Base-by-base conservation (phyloP, 2,888 invertebrate genomes). In the Ernsta delagoae region DNA sequence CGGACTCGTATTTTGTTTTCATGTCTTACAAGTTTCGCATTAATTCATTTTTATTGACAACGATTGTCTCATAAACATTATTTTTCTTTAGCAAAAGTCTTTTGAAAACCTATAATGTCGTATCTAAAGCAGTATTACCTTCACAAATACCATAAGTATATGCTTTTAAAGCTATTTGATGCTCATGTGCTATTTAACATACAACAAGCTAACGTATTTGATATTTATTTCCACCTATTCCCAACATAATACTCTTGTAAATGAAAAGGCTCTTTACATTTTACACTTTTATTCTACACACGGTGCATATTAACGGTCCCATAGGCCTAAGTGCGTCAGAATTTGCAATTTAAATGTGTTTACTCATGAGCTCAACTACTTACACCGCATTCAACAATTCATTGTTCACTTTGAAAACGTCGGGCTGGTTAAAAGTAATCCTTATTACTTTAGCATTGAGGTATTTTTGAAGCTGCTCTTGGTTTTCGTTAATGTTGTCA, bases 311-410 rank as follows among this genome's bases (percentile, higher is more conserved):
- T 81, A 84, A 83, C 79, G 75, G 77, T 75, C 73, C 75, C 73
- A 68, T 66, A 73, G 71, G 75, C 74, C 76, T 75, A 73, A 79
- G 80, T 81, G 77, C 80, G 73, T 79, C 75, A 77, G 70, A 77
- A 86, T 87, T 87, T 85, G 84, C 86, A 85, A 78, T 77, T 76
- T 74, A 78, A 79, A 79, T 76, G 72, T 77, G 69, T 75, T 76
- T 74, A 73, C 73, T 75, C 71, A 74, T 72, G 75, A 75, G 74
- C 59, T 71, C 67, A 62, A 73, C 72, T 74, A 72, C 75, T 72
- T 67, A 73, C 63, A 70, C 34, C 60, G 60, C 43, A 11, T 43
- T 24, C 48, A 45, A 65, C n/a, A n/a, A 57, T 36, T 59, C 39
- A 62, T 63, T 68, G 68, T 63, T 63, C 50, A 24, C 56, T 11